A percentile compares a stretch with the other conserved stretches of the same genome.
Evolutionary conservation across 53 echinoderm and acorn worm genomes (phyloP).

Genomic region (Holothuria leucospilota): DNA sequence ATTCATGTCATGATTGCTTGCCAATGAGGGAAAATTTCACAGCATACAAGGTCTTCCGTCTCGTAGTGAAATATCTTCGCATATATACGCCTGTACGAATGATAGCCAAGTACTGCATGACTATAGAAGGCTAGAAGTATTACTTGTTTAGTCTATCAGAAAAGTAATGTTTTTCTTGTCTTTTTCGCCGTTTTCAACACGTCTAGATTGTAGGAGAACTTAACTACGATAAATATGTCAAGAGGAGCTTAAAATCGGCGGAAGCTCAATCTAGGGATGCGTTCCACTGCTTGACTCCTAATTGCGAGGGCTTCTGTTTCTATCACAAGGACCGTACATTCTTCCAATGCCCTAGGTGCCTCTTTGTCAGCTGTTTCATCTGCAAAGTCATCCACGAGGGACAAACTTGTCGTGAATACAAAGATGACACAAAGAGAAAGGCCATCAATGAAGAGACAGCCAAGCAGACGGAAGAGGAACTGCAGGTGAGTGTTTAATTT

Average conservation of each 20-base stretch:
- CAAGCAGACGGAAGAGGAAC: slow-evolving; percentile 63
- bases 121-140: background rate
- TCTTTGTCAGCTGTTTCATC: slow-evolving; percentile 75
- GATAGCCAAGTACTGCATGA: background rate
- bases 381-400: slow-evolving; percentile 94
- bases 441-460: slow-evolving; percentile 77
- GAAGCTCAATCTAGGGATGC: slow-evolving; percentile 75
- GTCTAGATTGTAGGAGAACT: slow-evolving; percentile 66
- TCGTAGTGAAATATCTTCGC: too few species aligned
- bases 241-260: slow-evolving; percentile 71
- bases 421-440: slow-evolving; percentile 70
- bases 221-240: slow-evolving; percentile 69
- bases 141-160: background rate
- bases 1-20: too few species aligned
- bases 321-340: slow-evolving; percentile 86
- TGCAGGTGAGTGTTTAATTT: slow-evolving; percentile 60
- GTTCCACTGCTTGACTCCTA: slow-evolving; percentile 90
- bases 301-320: slow-evolving; percentile 90
- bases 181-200: background rate
- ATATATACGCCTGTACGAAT: background rate
- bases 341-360: slow-evolving; percentile 80
- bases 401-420: slow-evolving; percentile 87
- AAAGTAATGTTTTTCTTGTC: background rate
- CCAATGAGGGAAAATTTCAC: too few species aligned
- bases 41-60: too few species aligned